Conservation (phyloP, 2,888 invertebrate species). For the Drosophila trichaetosa region DNA sequence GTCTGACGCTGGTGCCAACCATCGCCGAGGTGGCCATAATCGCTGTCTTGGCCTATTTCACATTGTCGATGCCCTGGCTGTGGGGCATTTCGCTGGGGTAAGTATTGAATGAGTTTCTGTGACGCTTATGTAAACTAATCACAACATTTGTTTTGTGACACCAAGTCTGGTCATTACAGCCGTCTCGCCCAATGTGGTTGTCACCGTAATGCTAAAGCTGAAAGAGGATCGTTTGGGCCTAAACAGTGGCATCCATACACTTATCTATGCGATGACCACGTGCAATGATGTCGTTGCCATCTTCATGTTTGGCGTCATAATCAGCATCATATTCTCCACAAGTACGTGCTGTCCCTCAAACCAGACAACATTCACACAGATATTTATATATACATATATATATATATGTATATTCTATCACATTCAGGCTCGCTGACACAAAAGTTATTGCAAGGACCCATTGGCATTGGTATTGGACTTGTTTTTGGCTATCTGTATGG, state of each 20-base stretch:
- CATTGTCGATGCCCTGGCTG: slow-evolving; percentile 87
- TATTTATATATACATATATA: neutral
- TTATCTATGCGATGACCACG: slow-evolving; percentile 87
- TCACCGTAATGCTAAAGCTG: slow-evolving; percentile 88
- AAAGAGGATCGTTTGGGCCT: slow-evolving; percentile 87
- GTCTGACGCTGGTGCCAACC: slow-evolving; percentile 87
- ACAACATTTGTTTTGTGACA: slow-evolving; percentile 17
- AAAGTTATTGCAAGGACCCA: slow-evolving; percentile 86
- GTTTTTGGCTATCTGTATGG: slow-evolving; percentile 88
- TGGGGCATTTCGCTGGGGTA: slow-evolving; percentile 87
- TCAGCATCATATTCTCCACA: slow-evolving; percentile 88
- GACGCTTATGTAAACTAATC: slow-evolving; percentile 7
- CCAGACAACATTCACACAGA: neutral
- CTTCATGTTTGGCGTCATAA: slow-evolving; percentile 89
- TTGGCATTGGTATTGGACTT: slow-evolving; percentile 88
- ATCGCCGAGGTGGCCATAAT: slow-evolving; percentile 86
- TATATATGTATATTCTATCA: slow-evolving; percentile 25
- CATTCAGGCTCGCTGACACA: slow-evolving; percentile 85
- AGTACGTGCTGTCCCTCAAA: slow-evolving; percentile 83
- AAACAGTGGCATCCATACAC: slow-evolving; percentile 90
- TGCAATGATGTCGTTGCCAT: slow-evolving; percentile 92
- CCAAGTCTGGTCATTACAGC: slow-evolving; percentile 88
- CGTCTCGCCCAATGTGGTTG: slow-evolving; percentile 91
- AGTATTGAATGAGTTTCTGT: slow-evolving; percentile 56
- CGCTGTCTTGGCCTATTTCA: slow-evolving; percentile 86